Evolutionary conservation across 2,888 invertebrate species (phyloP).

Genomic region (Acanthoscelides obtectus): DNA sequence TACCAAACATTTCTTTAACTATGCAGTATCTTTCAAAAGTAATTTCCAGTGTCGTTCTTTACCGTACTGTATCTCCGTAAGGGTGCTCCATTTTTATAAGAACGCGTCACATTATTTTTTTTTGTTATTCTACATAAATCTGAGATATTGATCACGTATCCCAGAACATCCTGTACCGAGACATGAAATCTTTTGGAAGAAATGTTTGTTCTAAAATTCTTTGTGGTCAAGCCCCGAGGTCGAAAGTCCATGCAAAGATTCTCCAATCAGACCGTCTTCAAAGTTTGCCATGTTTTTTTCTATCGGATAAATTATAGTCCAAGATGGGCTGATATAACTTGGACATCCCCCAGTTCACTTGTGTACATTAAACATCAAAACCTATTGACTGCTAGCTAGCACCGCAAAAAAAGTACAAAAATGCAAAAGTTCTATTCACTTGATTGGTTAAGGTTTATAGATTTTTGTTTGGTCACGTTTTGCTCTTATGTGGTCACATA

Average conservation of each 20-base stretch:
- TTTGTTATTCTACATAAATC: too few relatives aligned
- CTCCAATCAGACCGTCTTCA: not conserved
- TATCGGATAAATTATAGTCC: not conserved
- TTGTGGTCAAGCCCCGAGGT: too few relatives aligned
- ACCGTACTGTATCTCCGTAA: too few relatives aligned
- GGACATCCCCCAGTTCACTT: constrained; percentile 15
- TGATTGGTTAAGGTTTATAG: constrained; percentile 4
- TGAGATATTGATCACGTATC: too few relatives aligned
- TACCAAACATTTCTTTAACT: too few relatives aligned
- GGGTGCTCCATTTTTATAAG: too few relatives aligned
- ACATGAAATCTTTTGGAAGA: too few relatives aligned
- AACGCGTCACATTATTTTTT: too few relatives aligned
- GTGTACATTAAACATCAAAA: constrained; percentile 41
- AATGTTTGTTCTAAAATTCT: too few relatives aligned
- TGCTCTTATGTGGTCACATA: not conserved
- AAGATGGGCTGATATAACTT: constrained; percentile 32
- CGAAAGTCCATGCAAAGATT: not conserved
- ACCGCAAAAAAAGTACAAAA: constrained; percentile 27
- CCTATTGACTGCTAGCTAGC: constrained; percentile 29
- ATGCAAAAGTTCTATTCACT: constrained; percentile 17
- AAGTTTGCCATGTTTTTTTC: not conserved
- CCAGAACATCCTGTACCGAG: too few relatives aligned
- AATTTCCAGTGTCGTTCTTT: too few relatives aligned
- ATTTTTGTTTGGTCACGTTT: constrained; percentile 12
- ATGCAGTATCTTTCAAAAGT: too few relatives aligned